Percentiles rank a stretch among this genome's conserved stretches.
phyloP scores from a whole-genome alignment of 2,113 vertebrate species.

The Neomonachus schauinslandi region DNA sequence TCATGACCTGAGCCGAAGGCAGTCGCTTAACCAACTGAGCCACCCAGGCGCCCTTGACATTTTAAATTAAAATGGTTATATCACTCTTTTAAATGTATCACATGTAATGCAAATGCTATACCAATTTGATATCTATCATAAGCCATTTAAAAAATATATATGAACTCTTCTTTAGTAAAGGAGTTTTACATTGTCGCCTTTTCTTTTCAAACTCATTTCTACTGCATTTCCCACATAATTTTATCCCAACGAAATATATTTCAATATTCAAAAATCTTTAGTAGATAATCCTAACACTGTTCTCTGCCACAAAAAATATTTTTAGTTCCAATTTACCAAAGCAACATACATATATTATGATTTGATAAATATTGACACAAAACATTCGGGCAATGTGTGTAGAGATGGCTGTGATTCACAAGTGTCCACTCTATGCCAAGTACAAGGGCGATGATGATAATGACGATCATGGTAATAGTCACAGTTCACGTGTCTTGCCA shows the following conservation, averaged over 20 bases:
- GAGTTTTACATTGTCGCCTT: not conserved
- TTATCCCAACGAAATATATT: not conserved
- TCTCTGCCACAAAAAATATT: slow-evolving; percentile 15
- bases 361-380: not conserved
- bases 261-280: slow-evolving; percentile 27
- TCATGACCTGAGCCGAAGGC: too few relatives aligned
- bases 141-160: not conserved
- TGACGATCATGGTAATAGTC: not conserved
- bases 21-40: too few relatives aligned
- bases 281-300: not conserved
- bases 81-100: not conserved
- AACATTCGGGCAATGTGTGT: not conserved
- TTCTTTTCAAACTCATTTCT: not conserved
- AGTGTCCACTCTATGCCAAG: not conserved
- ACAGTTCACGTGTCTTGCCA: not conserved
- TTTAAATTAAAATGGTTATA: slow-evolving; percentile 3
- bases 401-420: not conserved
- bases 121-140: not conserved
- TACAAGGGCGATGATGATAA: not conserved
- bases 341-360: not conserved
- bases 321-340: not conserved
- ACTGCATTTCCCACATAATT: not conserved
- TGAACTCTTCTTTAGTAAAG: not conserved
- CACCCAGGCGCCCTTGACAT: too few relatives aligned
- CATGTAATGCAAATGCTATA: not conserved